Percentiles rank a stretch among this genome's conserved stretches.
phyloP scores from a whole-genome alignment of 1,140 invertebrate genomes.

The Apolygus lucorum region DNA sequence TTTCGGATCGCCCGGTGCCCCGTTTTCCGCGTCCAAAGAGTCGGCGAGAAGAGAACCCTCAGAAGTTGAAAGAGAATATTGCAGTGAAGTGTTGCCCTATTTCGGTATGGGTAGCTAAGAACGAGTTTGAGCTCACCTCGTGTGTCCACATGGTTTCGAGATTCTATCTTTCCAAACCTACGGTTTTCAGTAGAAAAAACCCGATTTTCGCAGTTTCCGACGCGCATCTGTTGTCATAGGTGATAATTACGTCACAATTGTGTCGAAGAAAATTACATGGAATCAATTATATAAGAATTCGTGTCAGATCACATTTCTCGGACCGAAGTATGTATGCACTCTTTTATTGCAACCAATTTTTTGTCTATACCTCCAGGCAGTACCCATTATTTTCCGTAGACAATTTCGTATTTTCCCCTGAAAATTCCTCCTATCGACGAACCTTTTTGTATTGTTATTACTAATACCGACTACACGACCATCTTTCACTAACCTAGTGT shows the following conservation, averaged over 20 bases:
- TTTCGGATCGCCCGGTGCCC: not conserved
- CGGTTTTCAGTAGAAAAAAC: slow-evolving; percentile 8
- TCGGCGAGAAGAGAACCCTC: too few species aligned
- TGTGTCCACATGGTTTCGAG: slow-evolving; percentile 44
- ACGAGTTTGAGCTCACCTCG: slow-evolving; percentile 36
- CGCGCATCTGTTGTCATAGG: slow-evolving; percentile 21
- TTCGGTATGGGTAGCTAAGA: slow-evolving; percentile 25
- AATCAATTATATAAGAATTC: slow-evolving; percentile 31
- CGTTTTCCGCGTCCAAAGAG: not conserved
- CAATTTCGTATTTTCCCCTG: too few species aligned
- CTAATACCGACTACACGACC: not conserved
- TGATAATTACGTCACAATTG: slow-evolving; percentile 29
- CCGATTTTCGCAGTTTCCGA: not conserved
- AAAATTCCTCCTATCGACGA: too few species aligned
- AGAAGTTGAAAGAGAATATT: slow-evolving; percentile 8
- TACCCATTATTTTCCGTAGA: too few species aligned
- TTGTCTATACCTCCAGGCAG: not conserved
- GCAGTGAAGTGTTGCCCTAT: slow-evolving; percentile 26
- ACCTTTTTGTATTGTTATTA: not conserved
- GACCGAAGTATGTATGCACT: slow-evolving; percentile 11
- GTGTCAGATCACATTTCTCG: slow-evolving; percentile 24
- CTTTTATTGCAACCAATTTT: slow-evolving; percentile 7
- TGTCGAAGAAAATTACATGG: slow-evolving; percentile 27
- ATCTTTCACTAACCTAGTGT: slow-evolving; percentile 5
- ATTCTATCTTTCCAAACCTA: slow-evolving; percentile 33